These are phyloP conservation scores for Mixornis gularis DNA, from an alignment of 2,113 vertebrate species.

Conservation along the genomic window DNA sequence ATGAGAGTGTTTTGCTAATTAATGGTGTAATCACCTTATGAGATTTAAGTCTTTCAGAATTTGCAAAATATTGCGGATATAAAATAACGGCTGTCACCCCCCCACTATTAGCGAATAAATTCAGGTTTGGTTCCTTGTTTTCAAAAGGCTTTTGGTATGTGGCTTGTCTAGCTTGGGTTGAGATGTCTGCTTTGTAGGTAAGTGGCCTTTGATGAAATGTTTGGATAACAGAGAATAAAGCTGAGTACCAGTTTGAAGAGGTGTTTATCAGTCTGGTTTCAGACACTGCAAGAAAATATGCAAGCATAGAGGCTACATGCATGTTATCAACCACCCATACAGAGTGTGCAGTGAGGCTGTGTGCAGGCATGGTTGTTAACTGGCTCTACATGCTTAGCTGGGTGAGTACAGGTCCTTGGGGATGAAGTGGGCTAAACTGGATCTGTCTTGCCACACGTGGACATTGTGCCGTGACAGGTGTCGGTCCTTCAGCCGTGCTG, in stretches of 20 bases:
- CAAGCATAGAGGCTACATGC: not conserved
- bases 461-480: not conserved
- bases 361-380: not conserved
- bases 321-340: rapidly evolving
- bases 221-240: not conserved
- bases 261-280: conserved; percentile 5
- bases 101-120: not conserved
- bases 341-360: not conserved
- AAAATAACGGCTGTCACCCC: not conserved
- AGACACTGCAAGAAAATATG: not conserved
- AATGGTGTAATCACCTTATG: not conserved
- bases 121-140: not conserved
- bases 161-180: not conserved
- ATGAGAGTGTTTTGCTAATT: not conserved
- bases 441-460: rapidly evolving
- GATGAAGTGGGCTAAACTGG: not conserved
- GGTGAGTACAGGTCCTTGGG: not conserved
- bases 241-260: not conserved
- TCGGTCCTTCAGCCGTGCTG: not conserved
- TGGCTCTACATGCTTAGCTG: not conserved
- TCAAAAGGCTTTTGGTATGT: not conserved
- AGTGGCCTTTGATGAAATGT: not conserved
- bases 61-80: not conserved
- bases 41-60: not conserved
- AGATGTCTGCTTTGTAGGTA: not conserved